phyloP scores from a whole-genome alignment of 2,113 vertebrate genomes.

The Notothenia coriiceps region DNA sequence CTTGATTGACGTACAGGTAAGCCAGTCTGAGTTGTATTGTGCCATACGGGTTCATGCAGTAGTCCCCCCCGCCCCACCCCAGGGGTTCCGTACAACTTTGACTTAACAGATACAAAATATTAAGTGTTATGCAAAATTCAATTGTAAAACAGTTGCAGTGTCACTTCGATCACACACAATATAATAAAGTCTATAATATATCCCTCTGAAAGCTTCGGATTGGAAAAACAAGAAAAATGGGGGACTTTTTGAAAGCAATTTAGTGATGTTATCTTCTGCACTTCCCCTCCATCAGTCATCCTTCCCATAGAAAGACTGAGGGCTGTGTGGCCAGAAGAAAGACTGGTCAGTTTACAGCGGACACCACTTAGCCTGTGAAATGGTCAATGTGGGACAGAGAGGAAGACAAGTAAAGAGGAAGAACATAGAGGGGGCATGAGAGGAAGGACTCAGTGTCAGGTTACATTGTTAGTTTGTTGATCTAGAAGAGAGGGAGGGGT shows the following conservation, averaged over 20 bases:
- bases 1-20: no score
- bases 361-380: conserved; percentile 57
- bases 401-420: conserved; percentile 2
- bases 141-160: background rate
- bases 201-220: background rate
- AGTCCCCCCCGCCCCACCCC: no score
- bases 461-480: conserved; percentile 37
- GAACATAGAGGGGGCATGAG: conserved; percentile 7
- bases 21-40: no score
- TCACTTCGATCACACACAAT: background rate
- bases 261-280: conserved; percentile 57
- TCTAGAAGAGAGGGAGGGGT: conserved; percentile 23
- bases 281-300: conserved; percentile 24
- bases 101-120: background rate
- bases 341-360: conserved; percentile 50
- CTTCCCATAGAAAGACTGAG: conserved; percentile 10
- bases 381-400: conserved; percentile 29
- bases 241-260: conserved; percentile 44
- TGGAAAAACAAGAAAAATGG: conserved; percentile 5
- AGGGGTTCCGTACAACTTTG: no score
- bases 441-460: conserved; percentile 40
- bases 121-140: background rate
- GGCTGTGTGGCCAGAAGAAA: conserved; percentile 37
- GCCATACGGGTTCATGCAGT: no score
- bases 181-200: background rate